Evolutionary conservation across 2,797 vertebrate genomes (phyloP).

Genomic region (Falco novaeseelandiae): DNA sequence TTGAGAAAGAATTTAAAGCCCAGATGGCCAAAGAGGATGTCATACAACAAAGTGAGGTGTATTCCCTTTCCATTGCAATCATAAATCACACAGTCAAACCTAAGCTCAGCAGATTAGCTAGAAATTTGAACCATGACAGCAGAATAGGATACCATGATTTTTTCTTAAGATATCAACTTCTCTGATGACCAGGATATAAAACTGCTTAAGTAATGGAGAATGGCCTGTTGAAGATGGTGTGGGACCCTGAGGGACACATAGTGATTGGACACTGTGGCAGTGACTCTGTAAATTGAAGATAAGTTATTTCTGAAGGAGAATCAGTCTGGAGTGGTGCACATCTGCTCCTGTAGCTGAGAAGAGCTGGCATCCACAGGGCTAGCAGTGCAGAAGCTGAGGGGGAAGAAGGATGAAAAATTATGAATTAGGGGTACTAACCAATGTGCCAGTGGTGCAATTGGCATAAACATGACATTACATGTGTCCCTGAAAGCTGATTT

Average conservation of each 20-base stretch:
- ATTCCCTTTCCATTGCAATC: not conserved
- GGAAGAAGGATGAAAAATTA: fast-evolving
- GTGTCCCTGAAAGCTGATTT: fast-evolving
- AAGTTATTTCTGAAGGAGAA: not conserved
- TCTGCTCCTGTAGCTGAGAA: not conserved
- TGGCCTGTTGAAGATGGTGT: not conserved
- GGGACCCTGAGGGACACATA: fast-evolving
- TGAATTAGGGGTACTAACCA: not conserved
- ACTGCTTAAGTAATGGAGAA: not conserved
- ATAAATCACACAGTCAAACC: not conserved
- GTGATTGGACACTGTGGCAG: not conserved
- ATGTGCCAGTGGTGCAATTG: fast-evolving
- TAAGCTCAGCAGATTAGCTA: not conserved
- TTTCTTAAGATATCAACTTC: not conserved
- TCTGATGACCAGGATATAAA: not conserved
- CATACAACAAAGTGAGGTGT: not conserved
- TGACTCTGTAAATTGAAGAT: not conserved
- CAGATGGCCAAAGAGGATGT: not conserved
- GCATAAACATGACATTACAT: not conserved
- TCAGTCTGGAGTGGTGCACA: not conserved
- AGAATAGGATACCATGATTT: not conserved
- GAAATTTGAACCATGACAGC: not conserved
- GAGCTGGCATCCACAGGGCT: not conserved
- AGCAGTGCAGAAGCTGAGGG: not conserved
- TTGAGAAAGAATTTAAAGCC: not conserved